Conservation (phyloP, 2,888 invertebrate species). For the Pristionchus mayeri region DNA sequence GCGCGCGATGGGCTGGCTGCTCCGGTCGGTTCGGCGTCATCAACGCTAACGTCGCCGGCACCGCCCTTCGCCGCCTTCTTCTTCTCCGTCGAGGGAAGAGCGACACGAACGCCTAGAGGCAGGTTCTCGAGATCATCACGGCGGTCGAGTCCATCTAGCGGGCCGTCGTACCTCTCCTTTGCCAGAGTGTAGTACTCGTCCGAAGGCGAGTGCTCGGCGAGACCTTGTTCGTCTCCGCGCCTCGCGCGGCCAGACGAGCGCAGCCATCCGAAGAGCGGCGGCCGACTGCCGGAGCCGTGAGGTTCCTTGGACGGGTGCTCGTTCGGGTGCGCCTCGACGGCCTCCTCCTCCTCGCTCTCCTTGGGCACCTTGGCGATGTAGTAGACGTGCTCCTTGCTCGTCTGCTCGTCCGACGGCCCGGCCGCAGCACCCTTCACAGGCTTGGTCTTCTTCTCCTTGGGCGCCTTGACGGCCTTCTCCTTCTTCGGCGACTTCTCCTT, state of each 20-base stretch:
- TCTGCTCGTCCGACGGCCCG: background rate
- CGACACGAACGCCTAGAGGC: constrained; percentile 24
- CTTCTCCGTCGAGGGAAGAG: constrained; percentile 12
- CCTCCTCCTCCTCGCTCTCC: constrained; percentile 30
- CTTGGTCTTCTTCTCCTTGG: constrained; percentile 24
- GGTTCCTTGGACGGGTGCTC: background rate
- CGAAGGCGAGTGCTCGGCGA: background rate
- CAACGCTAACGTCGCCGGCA: background rate
- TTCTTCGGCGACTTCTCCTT: constrained; percentile 1
- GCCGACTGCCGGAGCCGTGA: background rate
- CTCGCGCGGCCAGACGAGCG: constrained; percentile 8
- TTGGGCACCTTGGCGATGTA: constrained; percentile 43
- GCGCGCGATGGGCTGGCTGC: constrained; percentile 29
- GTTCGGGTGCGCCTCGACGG: background rate
- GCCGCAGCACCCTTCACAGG: constrained; percentile 5
- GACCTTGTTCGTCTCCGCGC: background rate
- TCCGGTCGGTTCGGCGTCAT: background rate
- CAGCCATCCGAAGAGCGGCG: constrained; percentile 44
- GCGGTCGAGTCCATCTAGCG: constrained; percentile 35
- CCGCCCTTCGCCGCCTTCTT: background rate
- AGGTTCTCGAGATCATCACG: constrained; percentile 38
- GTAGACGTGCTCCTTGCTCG: constrained; percentile 31
- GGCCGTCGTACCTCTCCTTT: constrained; percentile 26
- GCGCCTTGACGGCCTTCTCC: constrained; percentile 8
- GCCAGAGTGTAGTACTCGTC: constrained; percentile 34